Evolutionary conservation across 2,113 vertebrate species (phyloP), one percentile per base, ranked within the genome.

Genomic region (Caranx melampygus): DNA sequence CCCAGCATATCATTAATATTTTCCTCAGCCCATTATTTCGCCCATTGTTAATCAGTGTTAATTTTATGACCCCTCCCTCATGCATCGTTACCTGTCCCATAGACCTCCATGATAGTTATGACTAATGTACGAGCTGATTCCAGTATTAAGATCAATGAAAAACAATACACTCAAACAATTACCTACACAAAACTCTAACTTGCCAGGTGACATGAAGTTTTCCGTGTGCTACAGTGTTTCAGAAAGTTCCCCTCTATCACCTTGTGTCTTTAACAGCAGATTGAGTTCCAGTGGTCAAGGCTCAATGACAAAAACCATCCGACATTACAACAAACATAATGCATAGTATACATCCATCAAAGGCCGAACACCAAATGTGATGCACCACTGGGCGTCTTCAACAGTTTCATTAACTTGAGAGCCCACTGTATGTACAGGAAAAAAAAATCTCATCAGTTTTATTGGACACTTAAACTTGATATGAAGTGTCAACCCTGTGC

Each of bases 371-470:
- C 47, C 40, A 37, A 21, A 54, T 40, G 61, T 72, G 66, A 79
- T 72, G 61, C 78, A 63, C 21, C 49, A 54, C 49, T 33, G 37
- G 14, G 21, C 44, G 16, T 51, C 52, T 45, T 63, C 45, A 57
- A 47, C 37, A n/a, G 14, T 72, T 82, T 84, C 74, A 87, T 84
- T 78, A 75, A 45, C 47, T 63, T 78, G 42, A 84, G 40, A 78
- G 64, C 45, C 13, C 31, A 15, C 21, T 31, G 16, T 60, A 60
- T 54, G 59, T 20, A 26, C 26, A 14, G 59, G 62, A 21, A 64
- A 20, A 49, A 44, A 59, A 20, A 55, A 69, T 15, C 6, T 6
- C 13, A 45, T 71, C 13, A 0, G 9, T 40, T 81, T 89, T 84
- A 83, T 67, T 77, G 37, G 18, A 66, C 64, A 21, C 21, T 66